Evolutionary conservation across 1,140 invertebrate species (phyloP).

Genomic region (Popillia japonica): DNA sequence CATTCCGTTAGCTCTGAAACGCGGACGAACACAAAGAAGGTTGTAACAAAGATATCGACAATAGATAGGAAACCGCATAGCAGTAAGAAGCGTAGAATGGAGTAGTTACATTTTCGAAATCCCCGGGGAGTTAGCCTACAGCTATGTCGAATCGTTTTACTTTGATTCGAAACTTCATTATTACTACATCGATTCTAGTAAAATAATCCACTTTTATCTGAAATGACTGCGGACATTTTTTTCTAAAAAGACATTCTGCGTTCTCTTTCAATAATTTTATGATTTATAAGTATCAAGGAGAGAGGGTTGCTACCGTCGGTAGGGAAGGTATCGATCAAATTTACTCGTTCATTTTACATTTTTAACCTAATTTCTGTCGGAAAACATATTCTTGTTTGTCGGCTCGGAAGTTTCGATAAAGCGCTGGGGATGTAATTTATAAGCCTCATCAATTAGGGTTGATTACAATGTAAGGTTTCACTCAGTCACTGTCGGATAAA

Average conservation of each 20-base stretch:
- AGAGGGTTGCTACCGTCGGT: not conserved
- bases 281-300: not conserved
- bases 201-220: conserved; percentile 4
- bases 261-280: conserved; percentile 12
- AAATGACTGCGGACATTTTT: not conserved
- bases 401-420: conserved; percentile 9
- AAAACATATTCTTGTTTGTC: conserved; percentile 12
- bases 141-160: not conserved
- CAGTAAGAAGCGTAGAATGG: not conserved
- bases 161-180: conserved; percentile 29
- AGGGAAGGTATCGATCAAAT: not conserved
- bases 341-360: not conserved
- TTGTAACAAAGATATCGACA: conserved; percentile 33
- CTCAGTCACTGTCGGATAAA: conserved; percentile 25
- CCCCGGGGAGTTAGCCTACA: not conserved
- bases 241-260: not conserved
- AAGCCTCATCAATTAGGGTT: conserved; percentile 25
- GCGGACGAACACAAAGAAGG: not conserved
- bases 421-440: conserved; percentile 19
- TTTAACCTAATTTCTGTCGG: conserved; percentile 2
- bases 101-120: conserved; percentile 15
- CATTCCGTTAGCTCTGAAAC: not conserved
- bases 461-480: conserved; percentile 32
- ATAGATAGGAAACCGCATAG: conserved; percentile 38
- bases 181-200: conserved; percentile 22